These are phyloP conservation scores for Sebastiscus tertius DNA, from an alignment of 2,797 vertebrate genomes.

Conservation along the genomic window DNA sequence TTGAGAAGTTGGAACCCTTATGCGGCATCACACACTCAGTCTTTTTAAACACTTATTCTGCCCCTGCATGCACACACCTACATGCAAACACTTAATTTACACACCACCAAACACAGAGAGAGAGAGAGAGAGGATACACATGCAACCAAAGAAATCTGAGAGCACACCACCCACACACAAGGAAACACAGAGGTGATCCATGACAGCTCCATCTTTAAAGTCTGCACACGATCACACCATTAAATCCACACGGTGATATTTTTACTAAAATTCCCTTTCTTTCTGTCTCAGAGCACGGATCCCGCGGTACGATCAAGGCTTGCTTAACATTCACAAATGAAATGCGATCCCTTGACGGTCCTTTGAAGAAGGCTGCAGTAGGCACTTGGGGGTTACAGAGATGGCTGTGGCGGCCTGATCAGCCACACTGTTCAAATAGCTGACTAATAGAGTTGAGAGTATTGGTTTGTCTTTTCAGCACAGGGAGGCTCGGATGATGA, in stretches of 20 bases:
- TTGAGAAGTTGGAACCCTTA: not conserved
- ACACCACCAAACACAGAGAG: not conserved
- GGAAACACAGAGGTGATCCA: conserved; percentile 1
- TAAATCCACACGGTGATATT: conserved; percentile 11
- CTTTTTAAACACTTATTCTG: not conserved
- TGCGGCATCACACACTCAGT: not conserved
- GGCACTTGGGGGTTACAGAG: conserved; percentile 17
- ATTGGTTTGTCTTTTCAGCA: conserved; percentile 38
- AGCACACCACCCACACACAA: not conserved
- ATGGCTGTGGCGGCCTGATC: conserved; percentile 13
- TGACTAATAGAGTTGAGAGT: conserved; percentile 28
- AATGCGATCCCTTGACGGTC: not conserved
- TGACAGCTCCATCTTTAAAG: not conserved
- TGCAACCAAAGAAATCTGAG: not conserved
- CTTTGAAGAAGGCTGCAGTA: conserved; percentile 29
- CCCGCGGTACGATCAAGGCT: not conserved
- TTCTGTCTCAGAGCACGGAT: not conserved
- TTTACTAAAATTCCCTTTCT: not conserved
- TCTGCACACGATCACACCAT: not conserved
- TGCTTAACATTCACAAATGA: conserved; percentile 9
- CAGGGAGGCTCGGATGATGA: conserved; percentile 46
- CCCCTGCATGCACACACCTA: not conserved
- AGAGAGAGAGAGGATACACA: not conserved
- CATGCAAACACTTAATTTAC: not conserved
- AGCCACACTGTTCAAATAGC: conserved; percentile 29